These are phyloP conservation scores for Papilio elwesi DNA, from an alignment of 2,888 invertebrate species.

Conservation along the genomic window DNA sequence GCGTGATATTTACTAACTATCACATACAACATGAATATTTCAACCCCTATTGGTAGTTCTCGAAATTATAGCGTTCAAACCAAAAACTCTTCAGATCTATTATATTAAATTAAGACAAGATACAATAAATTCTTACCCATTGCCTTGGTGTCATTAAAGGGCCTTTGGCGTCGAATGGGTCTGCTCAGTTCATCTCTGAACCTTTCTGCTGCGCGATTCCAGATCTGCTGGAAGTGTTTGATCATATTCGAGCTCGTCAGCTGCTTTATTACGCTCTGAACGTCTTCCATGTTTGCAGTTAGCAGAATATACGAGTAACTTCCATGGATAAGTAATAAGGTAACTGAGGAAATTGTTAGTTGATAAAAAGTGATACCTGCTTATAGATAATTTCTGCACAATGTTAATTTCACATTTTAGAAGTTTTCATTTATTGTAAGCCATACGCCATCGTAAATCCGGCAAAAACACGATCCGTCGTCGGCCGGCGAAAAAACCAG, in stretches of 20 bases:
- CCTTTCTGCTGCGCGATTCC: slow-evolving; percentile 57
- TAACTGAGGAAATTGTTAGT: slow-evolving; percentile 37
- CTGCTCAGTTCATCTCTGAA: slow-evolving; percentile 52
- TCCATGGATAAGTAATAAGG: slow-evolving; percentile 46
- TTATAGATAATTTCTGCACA: not conserved
- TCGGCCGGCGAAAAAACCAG: too few species aligned
- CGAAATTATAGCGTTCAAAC: not conserved
- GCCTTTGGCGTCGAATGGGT: slow-evolving; percentile 30
- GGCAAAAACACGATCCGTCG: too few species aligned
- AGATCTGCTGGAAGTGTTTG: slow-evolving; percentile 54
- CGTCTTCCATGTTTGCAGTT: slow-evolving; percentile 68
- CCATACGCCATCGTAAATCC: too few species aligned
- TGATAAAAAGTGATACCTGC: not conserved
- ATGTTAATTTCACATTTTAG: not conserved
- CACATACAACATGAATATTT: too few species aligned
- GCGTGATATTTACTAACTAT: too few species aligned
- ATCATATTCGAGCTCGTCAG: slow-evolving; percentile 57
- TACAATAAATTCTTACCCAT: slow-evolving; percentile 28
- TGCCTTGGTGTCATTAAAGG: slow-evolving; percentile 17
- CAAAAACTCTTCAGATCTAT: not conserved
- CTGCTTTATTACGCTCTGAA: slow-evolving; percentile 61
- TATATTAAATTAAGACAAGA: too few species aligned
- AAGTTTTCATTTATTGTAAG: too few species aligned
- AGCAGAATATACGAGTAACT: slow-evolving; percentile 63
- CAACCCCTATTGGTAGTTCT: too few species aligned